A percentile compares a stretch with the other conserved stretches of the same genome.
These are phyloP conservation scores for Numida meleagris DNA, from an alignment of 2,113 vertebrate genomes.

Conservation along the genomic window DNA sequence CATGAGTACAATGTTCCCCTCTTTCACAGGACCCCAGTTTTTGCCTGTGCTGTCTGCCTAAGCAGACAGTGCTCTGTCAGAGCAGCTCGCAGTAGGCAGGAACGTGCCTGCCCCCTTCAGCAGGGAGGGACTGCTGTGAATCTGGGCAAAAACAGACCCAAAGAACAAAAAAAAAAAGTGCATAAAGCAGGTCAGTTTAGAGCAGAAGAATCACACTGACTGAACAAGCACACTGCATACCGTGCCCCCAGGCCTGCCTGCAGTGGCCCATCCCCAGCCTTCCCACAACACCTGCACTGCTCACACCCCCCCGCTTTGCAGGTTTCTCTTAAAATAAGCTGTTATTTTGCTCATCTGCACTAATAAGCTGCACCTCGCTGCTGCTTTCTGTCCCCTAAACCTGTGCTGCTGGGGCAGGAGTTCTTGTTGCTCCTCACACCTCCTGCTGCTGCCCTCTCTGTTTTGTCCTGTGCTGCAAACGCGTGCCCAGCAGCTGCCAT, in stretches of 20 bases:
- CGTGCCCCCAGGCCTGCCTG: too few species aligned
- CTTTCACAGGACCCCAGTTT: not conserved
- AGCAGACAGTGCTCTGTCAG: not conserved
- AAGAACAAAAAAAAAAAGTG: not conserved
- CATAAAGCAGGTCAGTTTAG: not conserved
- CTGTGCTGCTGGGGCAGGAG: not conserved
- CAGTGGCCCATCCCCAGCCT: too few species aligned
- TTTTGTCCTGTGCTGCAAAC: not conserved
- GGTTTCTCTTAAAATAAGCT: conserved; percentile 21
- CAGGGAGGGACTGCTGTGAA: not conserved
- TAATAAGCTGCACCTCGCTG: not conserved
- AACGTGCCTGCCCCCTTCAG: not conserved
- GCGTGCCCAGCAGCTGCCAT: not conserved
- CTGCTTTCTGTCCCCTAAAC: not conserved
- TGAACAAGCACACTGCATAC: too few species aligned
- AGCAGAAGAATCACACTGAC: not conserved
- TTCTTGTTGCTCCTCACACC: not conserved
- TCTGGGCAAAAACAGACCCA: not conserved
- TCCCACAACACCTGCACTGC: not conserved
- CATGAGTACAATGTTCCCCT: not conserved
- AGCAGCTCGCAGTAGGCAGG: not conserved
- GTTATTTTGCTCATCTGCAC: not conserved
- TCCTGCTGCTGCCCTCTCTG: conserved; percentile 13
- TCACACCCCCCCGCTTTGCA: not conserved
- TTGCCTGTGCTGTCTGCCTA: not conserved